Evolutionary conservation across 2,113 vertebrate genomes (phyloP).

Genomic region (Monopterus albus): DNA sequence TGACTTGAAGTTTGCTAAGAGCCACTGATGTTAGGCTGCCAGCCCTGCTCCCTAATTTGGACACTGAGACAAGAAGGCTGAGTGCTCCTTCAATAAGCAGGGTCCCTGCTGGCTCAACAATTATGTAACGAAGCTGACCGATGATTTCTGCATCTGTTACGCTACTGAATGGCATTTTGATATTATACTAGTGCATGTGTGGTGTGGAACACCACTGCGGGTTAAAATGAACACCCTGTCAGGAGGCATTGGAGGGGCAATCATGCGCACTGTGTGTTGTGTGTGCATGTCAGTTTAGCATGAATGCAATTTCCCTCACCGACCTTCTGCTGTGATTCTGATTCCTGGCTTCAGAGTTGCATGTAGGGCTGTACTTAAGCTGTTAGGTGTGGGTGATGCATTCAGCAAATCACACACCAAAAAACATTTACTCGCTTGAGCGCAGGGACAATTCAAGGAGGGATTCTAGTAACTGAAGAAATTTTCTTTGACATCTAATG

Average conservation of each 20-base stretch:
- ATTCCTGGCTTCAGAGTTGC: slow-evolving; percentile 33
- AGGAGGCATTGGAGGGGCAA: slow-evolving; percentile 48
- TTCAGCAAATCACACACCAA: slow-evolving; percentile 36
- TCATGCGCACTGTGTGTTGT: slow-evolving; percentile 54
- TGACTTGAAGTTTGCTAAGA: slow-evolving; percentile 47
- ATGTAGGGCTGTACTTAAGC: slow-evolving; percentile 58
- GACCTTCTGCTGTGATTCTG: slow-evolving; percentile 58
- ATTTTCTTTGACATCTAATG: slow-evolving; percentile 30
- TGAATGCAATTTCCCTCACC: slow-evolving; percentile 64
- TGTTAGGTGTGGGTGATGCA: slow-evolving; percentile 58
- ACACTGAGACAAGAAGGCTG: slow-evolving; percentile 61
- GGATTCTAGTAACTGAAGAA: slow-evolving; percentile 39
- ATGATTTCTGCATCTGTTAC: slow-evolving; percentile 66
- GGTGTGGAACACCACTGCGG: slow-evolving; percentile 25
- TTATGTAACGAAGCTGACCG: slow-evolving; percentile 74
- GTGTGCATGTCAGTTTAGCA: slow-evolving; percentile 62
- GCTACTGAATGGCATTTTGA: slow-evolving; percentile 56
- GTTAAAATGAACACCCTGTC: slow-evolving; percentile 66
- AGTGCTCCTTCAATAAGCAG: slow-evolving; percentile 60
- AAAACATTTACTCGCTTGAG: slow-evolving; percentile 39
- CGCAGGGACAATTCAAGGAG: slow-evolving; percentile 21
- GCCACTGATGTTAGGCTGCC: slow-evolving; percentile 71
- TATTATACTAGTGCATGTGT: slow-evolving; percentile 23
- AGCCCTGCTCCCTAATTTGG: slow-evolving; percentile 67
- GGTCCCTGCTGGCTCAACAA: slow-evolving; percentile 68